A percentile compares a stretch with the other conserved stretches of the same genome.
These are phyloP conservation scores for Bombus pyrosoma DNA, from an alignment of 1,140 invertebrate genomes.

Conservation along the genomic window DNA sequence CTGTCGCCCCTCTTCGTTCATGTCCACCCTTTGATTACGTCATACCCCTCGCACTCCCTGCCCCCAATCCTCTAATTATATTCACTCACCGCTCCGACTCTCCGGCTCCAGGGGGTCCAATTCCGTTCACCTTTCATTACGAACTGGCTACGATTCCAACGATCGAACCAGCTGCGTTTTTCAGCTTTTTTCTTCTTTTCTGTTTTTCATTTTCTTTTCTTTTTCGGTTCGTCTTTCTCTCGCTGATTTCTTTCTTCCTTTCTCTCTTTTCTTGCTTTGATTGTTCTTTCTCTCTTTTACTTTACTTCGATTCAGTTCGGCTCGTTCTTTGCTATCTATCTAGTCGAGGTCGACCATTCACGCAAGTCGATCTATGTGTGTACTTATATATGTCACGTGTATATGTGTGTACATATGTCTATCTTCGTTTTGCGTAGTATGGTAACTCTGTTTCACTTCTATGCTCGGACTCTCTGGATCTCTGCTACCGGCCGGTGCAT, in stretches of 20 bases:
- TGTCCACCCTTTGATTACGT: conserved; percentile 81
- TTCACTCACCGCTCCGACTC: conserved; percentile 79
- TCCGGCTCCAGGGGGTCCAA: conserved; percentile 80
- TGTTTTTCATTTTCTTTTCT: conserved; percentile 7
- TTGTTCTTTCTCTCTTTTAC: neutral
- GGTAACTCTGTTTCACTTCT: conserved; percentile 34
- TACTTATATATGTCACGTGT: neutral
- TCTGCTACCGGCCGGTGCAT: conserved; percentile 54
- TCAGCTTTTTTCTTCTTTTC: conserved; percentile 49
- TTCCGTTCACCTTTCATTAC: conserved; percentile 83
- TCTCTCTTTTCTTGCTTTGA: neutral
- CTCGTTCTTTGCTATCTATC: neutral
- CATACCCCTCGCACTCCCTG: conserved; percentile 74
- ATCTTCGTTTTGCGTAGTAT: neutral
- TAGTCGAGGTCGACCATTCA: neutral
- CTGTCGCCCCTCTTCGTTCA: conserved; percentile 61
- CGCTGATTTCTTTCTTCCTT: neutral
- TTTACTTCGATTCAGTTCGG: neutral
- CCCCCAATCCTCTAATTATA: conserved; percentile 82
- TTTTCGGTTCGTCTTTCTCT: neutral
- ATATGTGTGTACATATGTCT: neutral
- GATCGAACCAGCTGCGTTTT: conserved; percentile 78
- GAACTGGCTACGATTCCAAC: conserved; percentile 79
- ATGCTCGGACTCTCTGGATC: conserved; percentile 38
- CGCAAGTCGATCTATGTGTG: conserved; percentile 2